Evolutionary conservation across 2,888 invertebrate species (phyloP).

Genomic region (Mesoligia furuncula): DNA sequence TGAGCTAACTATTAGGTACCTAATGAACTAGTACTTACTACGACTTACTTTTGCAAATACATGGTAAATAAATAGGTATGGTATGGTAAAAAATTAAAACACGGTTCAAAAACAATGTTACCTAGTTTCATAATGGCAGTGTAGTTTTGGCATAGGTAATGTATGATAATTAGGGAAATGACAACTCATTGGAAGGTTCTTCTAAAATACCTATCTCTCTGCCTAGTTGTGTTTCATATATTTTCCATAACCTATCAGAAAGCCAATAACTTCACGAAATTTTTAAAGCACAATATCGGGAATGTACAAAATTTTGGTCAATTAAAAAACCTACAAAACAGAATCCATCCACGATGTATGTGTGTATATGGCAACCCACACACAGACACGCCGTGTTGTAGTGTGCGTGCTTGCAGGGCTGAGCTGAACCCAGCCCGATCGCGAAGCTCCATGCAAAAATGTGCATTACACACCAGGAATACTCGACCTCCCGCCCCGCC

Average conservation of each 20-base stretch:
- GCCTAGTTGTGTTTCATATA: background rate
- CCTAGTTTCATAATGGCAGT: background rate
- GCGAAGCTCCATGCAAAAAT: slow-evolving; percentile 88
- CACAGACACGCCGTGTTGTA: slow-evolving; percentile 20
- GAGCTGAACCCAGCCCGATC: slow-evolving; percentile 82
- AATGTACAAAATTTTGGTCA: slow-evolving; percentile 54
- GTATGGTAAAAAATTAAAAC: too few species aligned
- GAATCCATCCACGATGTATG: slow-evolving; percentile 44
- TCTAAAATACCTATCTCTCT: too few species aligned
- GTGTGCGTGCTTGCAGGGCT: slow-evolving; percentile 82
- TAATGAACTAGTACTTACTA: background rate
- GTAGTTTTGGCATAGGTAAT: background rate
- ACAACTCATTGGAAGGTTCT: background rate
- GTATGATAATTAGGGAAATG: background rate
- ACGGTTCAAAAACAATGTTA: background rate
- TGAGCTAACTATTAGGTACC: background rate
- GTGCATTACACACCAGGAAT: slow-evolving; percentile 82
- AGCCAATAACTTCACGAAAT: slow-evolving; percentile 14
- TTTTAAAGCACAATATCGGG: slow-evolving; percentile 40
- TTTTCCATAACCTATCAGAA: background rate
- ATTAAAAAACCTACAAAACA: slow-evolving; percentile 63
- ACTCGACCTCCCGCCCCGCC: slow-evolving; percentile 79
- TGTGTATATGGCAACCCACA: slow-evolving; percentile 52
- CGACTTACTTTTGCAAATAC: background rate
- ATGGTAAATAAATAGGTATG: too few species aligned